Evolutionary conservation across 2,113 vertebrate genomes (phyloP), one percentile per base, ranked within the genome.

Genomic region (Dicrurus megarhynchus): DNA sequence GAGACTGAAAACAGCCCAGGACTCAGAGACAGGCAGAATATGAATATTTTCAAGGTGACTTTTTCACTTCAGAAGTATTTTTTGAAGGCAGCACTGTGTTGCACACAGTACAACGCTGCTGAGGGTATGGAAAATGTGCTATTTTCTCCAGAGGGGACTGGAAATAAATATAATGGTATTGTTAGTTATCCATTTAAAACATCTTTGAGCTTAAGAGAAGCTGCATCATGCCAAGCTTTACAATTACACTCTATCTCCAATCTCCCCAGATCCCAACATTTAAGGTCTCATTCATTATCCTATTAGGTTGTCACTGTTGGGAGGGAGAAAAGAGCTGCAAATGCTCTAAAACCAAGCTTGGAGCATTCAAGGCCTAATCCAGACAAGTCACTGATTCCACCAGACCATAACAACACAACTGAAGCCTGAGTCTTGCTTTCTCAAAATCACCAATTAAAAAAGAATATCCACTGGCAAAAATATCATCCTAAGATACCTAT

Each of bases 381-480:
- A 88, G 55, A 70, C 18, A 89, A 93, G 35, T 37, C 59, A 46
- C 33, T 21, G 30, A 44, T 83, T 82, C 89, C 68, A 59, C 56
- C 71, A 39, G 4, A 46, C 63, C 26, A 6, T 8, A 82, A 52
- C 30, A 89, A 67, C 5, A 11, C 5, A 85, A 14, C 59, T 67
- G 37, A 80, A 86, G 16, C 30, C 39, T 7, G 1, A 5, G 1
- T 59, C 42, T 53, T 26, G 19, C 61, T 67, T 95, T 92, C 68
- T 76, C 27, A 71, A 90, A 91, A 63, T 60, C 60, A 81, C 49
- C 94, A 95, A 86, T 74, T 86, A 91, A 46, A 97, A 92, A 85
- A 92, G 68, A 95, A 93, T 39, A 59, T 85, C 91, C 39, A 10
- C 22, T 70, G 69, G 87, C 68, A 81, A 74, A 90, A 88, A 49